A percentile compares a stretch with the other conserved stretches of the same genome.
Conservation (phyloP, 1,140 invertebrate species). For the Zaprionus nigranus region DNA sequence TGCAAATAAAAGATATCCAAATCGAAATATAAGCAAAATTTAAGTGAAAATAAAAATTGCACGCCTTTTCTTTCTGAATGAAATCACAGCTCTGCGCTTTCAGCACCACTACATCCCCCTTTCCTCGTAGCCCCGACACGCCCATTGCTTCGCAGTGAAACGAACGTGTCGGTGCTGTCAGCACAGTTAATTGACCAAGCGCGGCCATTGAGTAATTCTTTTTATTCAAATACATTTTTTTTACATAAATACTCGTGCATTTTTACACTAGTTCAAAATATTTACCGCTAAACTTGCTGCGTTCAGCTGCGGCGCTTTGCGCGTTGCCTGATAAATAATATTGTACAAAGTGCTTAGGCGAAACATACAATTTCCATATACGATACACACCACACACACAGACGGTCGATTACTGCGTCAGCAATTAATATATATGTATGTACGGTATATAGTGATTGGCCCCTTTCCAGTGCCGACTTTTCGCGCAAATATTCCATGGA, state of each 20-base stretch:
- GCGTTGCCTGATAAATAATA: conserved; percentile 9
- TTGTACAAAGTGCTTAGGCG: conserved; percentile 15
- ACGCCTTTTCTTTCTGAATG: conserved; percentile 64
- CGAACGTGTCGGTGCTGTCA: conserved; percentile 46
- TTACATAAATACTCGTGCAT: conserved; percentile 5
- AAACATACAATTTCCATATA: conserved; percentile 9
- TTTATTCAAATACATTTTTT: conserved; percentile 1
- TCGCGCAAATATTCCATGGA: conserved; percentile 5
- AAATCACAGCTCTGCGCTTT: conserved; percentile 57
- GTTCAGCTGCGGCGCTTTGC: conserved; percentile 53
- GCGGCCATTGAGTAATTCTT: conserved; percentile 30
- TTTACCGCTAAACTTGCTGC: conserved; percentile 48
- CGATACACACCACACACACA: neutral
- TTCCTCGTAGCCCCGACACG: too few species aligned
- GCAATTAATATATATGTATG: conserved; percentile 1
- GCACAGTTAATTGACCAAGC: conserved; percentile 69
- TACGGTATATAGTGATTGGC: conserved; percentile 12
- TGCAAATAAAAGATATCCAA: neutral
- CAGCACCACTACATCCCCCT: neutral
- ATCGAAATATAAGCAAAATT: conserved; percentile 12
- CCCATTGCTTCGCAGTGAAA: neutral
- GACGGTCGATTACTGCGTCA: neutral
- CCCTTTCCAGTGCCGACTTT: conserved; percentile 19
- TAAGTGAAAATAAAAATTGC: conserved; percentile 36
- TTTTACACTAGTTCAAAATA: conserved; percentile 22